Evolutionary conservation across 1,140 invertebrate species (phyloP).

Genomic region (Drosophila erecta): DNA sequence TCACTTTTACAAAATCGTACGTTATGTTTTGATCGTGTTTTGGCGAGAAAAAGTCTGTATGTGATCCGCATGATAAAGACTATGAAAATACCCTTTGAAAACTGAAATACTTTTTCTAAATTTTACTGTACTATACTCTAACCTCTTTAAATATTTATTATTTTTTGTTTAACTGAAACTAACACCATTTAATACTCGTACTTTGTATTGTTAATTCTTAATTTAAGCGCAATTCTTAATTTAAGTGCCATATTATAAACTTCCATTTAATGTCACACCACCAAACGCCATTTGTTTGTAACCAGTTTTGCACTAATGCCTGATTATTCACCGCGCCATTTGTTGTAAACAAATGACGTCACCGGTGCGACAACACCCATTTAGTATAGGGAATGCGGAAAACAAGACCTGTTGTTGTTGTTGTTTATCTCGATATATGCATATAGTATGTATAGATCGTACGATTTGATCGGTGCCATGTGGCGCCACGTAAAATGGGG

Average conservation of each 20-base stretch:
- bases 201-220: too few relatives aligned
- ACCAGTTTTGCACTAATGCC: neutral
- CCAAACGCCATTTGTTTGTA: neutral
- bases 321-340: constrained; percentile 28
- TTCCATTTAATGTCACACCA: constrained; percentile 1
- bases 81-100: constrained; percentile 2
- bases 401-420: constrained; percentile 32
- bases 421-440: constrained; percentile 18
- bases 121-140: too few relatives aligned
- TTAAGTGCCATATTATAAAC: neutral
- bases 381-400: constrained; percentile 60
- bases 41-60: constrained; percentile 8
- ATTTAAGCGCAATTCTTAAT: too few relatives aligned
- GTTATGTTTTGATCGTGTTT: constrained; percentile 77
- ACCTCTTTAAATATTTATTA: too few relatives aligned
- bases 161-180: too few relatives aligned
- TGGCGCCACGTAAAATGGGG: constrained; percentile 19
- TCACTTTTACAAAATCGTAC: constrained; percentile 79
- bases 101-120: too few relatives aligned
- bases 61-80: neutral
- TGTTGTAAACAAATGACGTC: constrained; percentile 79
- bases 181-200: too few relatives aligned
- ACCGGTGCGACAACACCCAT: constrained; percentile 40
- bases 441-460: constrained; percentile 41
- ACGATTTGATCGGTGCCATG: constrained; percentile 27